Evolutionary conservation across 2,797 vertebrate genomes (phyloP), one percentile per base, ranked within the genome.

Genomic region (Tangara arthus): DNA sequence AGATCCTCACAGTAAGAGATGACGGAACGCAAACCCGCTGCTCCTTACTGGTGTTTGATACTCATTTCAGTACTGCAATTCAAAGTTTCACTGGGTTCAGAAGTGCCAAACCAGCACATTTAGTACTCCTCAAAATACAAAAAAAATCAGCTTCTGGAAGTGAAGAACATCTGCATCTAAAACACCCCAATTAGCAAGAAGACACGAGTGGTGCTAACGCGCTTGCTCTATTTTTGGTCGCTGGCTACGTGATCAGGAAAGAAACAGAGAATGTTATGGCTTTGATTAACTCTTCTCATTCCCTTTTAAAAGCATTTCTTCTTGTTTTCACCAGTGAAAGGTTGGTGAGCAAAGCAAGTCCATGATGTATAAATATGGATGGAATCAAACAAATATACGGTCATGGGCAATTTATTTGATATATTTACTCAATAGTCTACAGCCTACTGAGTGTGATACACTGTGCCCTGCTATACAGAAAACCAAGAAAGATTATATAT

Each of bases 101-200:
- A 98, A 98, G 96, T 97, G 98, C 97, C 95, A 97, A 83, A 97
- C 82, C 96, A 98, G 98, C 98, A 98, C 55, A 97, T 97, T 97
- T 97, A 93, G 86, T 94, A 66, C 79, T 96, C 81, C 84, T 96
- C 52, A 86, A 71, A 88, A 89, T 65, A 77, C 50, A 4, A 56
- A 56, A 55, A 35, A 41, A 5, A 53, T 13, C 81, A 87, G 95
- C 96, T 97, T 97, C 96, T 98, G 96, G 91, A 93, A 97, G 96
- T 96, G 95, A 96, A 98, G 97, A 98, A 98, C 98, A 98, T 98
- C 98, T 98, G 98, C 97, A 97, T 98, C 97, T 96, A 96, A 97
- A 97, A 77, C 76, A 89, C 52, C 30, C 96, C 98, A 98, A 97
- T 98, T 98, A 98, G 88, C 97, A 93, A 97, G 96, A 97, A 97